Base-by-base conservation (phyloP, 2,888 invertebrate genomes). In the Drosophila demipolita region DNA sequence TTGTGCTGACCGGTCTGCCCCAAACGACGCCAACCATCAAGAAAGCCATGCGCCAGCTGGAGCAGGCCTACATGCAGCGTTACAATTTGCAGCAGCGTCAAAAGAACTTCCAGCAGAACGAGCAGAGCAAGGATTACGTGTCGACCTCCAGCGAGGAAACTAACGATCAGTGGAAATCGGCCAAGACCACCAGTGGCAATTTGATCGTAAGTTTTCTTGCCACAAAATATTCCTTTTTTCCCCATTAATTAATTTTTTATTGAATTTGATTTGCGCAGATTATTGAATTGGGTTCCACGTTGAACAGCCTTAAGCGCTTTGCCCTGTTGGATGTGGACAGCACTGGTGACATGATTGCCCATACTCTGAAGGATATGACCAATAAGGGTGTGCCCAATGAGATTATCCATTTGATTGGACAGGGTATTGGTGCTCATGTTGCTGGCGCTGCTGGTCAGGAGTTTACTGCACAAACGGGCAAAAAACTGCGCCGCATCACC, bases 391-490 rank as follows among this genome's bases (percentile, higher is more conserved):
- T 82, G 66, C 87, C 91, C 17, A 82, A 83, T 20, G 86, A 91
- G 75, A 87, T 87, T 49, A 81, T 93, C 8, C 91, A 92, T 23
- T 20, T 93, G 62, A 89, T 93, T 72, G 92, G 91, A 32, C 91
- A 92, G 57, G 90, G 90, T 73, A 74, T 91, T 48, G 89, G 83
- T 45, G 91, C 92, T 48, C 92, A 93, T 66, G 90, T 93, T 54
- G 92, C 91, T 77, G 93, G 93, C 26, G 85, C 82, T 49, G 92
- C 91, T 66, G 93, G 86, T 4, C 87, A 91, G 70, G 81, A 91
- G 33, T 92, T 83, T 70, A 84, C 84, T 26, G 78, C 83, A 23
- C 73, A 84, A 11, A 92, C 91, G 38, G 90, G 91, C n/a, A 78
- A 90, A 59, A 79, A 88, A 73, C 69, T 93, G 75, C 92, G 91